Percentiles rank a stretch among this genome's conserved stretches.
These are phyloP conservation scores for Rhogogaster chlorosoma DNA, from an alignment of 2,888 invertebrate species.

Conservation along the genomic window DNA sequence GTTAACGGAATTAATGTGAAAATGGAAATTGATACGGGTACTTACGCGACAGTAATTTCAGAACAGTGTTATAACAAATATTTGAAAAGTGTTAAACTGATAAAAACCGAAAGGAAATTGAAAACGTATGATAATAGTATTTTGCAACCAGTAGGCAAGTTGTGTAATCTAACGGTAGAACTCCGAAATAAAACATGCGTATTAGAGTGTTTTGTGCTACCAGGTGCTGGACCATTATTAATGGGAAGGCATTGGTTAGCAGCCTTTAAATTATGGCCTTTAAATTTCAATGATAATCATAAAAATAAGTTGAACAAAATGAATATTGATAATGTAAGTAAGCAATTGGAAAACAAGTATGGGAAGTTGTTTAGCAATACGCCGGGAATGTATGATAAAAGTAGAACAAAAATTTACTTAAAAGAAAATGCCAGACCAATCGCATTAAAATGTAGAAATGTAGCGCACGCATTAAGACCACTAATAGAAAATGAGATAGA, in stretches of 20 bases:
- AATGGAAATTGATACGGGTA: slow-evolving; percentile 18
- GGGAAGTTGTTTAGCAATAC: not conserved
- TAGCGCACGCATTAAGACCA: not conserved
- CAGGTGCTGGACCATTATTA: not conserved
- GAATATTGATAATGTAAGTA: not conserved
- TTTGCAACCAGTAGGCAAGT: not conserved
- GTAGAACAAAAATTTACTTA: too few species aligned
- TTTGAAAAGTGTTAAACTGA: not conserved
- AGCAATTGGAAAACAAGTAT: not conserved
- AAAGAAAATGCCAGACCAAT: too few species aligned
- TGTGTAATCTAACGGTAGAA: not conserved
- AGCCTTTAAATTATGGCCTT: slow-evolving; percentile 6
- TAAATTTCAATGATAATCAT: not conserved
- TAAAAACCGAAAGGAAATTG: not conserved
- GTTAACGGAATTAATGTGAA: too few species aligned
- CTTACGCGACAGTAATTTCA: slow-evolving; percentile 7
- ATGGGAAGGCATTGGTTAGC: slow-evolving; percentile 3
- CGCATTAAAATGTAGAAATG: too few species aligned
- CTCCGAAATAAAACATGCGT: too few species aligned
- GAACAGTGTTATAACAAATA: not conserved
- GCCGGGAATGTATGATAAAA: not conserved
- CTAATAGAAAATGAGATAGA: not conserved
- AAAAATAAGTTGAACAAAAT: not conserved
- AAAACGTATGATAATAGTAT: not conserved
- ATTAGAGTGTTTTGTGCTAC: not conserved